Percentiles rank a stretch among this genome's conserved stretches.
Evolutionary conservation across 1,140 invertebrate genomes (phyloP).

Genomic region (Dendrolimus punctatus): DNA sequence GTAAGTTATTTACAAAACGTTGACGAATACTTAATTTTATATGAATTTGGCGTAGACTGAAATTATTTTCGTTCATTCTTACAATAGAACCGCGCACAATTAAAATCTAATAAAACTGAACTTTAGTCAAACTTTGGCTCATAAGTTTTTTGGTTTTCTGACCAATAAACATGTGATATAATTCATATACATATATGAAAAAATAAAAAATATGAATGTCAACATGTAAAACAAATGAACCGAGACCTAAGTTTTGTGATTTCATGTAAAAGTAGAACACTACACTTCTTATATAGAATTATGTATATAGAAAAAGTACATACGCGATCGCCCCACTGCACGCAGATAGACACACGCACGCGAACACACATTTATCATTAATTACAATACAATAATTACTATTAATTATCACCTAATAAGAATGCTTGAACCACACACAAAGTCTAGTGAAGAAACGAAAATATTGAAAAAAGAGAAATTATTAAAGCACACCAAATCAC

Average conservation of each 20-base stretch:
- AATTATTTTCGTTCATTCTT: too few species aligned
- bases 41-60: too few species aligned
- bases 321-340: constrained; percentile 45
- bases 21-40: too few species aligned
- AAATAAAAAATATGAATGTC: background rate
- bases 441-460: background rate
- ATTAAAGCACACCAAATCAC: constrained; percentile 40
- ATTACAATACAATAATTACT: constrained; percentile 1
- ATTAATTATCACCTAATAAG: constrained; percentile 49
- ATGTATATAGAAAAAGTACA: constrained; percentile 46
- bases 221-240: constrained; percentile 3
- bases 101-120: too few species aligned
- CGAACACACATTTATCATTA: constrained; percentile 10
- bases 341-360: constrained; percentile 27
- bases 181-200: background rate
- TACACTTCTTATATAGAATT: constrained; percentile 44
- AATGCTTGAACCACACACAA: constrained; percentile 27
- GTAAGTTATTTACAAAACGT: too few species aligned
- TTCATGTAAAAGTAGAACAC: constrained; percentile 63
- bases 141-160: too few species aligned
- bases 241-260: constrained; percentile 54
- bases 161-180: too few species aligned
- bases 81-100: too few species aligned
- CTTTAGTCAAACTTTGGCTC: too few species aligned
- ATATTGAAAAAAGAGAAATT: constrained; percentile 7